phyloP scores from a whole-genome alignment of 1,140 invertebrate genomes.

The Dendroctonus ponderosae region DNA sequence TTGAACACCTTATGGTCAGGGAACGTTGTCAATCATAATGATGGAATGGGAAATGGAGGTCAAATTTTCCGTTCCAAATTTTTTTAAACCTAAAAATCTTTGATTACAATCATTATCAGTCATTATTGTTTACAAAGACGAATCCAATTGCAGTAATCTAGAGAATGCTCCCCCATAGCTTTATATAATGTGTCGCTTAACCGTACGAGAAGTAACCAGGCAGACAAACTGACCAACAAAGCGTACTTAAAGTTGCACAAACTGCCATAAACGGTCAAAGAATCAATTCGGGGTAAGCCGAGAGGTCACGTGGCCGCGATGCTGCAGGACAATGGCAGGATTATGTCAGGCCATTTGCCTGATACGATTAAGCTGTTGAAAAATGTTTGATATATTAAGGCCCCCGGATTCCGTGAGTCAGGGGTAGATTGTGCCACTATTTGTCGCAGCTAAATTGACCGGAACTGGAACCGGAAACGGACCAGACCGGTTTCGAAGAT shows the following conservation, averaged over 20 bases:
- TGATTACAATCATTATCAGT: too few relatives aligned
- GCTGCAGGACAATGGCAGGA: conserved; percentile 19
- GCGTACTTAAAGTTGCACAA: conserved; percentile 15
- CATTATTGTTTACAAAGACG: too few relatives aligned
- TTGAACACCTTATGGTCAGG: too few relatives aligned
- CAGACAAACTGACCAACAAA: conserved; percentile 9
- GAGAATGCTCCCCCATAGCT: too few relatives aligned
- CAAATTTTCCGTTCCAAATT: too few relatives aligned
- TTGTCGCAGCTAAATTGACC: conserved; percentile 27
- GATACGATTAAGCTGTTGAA: conserved; percentile 31
- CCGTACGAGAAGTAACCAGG: too few relatives aligned
- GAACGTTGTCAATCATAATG: too few relatives aligned
- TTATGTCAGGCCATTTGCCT: conserved; percentile 31
- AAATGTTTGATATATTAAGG: conserved; percentile 33
- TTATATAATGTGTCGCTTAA: too few relatives aligned
- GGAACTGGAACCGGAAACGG: conserved; percentile 1
- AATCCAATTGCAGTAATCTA: too few relatives aligned
- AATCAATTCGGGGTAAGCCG: conserved; percentile 20
- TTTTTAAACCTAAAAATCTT: too few relatives aligned
- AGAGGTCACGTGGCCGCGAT: conserved; percentile 17
- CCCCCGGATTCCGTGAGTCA: conserved; percentile 9
- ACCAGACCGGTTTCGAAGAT: background rate
- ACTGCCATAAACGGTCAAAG: conserved; percentile 26
- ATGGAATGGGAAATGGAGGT: too few relatives aligned
- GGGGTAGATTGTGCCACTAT: conserved; percentile 14